Evolutionary conservation across 2,888 invertebrate genomes (phyloP), one percentile per base, ranked within the genome.

Genomic region (Melitaea athalia): DNA sequence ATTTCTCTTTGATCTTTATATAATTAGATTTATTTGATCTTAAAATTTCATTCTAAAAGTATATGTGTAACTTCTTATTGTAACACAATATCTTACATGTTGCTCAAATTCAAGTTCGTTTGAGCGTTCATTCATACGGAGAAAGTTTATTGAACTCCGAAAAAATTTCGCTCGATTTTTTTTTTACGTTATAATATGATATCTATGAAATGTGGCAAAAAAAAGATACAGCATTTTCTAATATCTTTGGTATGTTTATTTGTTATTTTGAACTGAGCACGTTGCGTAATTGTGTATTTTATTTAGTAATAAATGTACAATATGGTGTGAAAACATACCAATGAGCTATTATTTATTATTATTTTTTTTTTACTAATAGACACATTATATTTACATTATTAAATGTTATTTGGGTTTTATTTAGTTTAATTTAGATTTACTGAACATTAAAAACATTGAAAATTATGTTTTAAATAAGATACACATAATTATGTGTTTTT

Each of bases 271-370:
- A 55, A 55, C n/a, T 33, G 14, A 31, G 8, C 12, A 14, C 14
- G 53, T 14, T 55, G 53, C 33, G 33, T 55, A n/a, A 55, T 24
- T 55, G 53, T n/a, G 53, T 14, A 31, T 31, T 53, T 55, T 52
- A 11, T 24, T 52, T 15, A 52, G 24, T 15, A 24, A 6, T 31
- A 33, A 33, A 53, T 31, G 53, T 31, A 53, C 31, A 53, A 52
- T 24, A 31, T 31, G 31, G 33, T 14, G n/a, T n/a, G n/a, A n/a
- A n/a, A n/a, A n/a, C n/a, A n/a, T n/a, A n/a, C n/a, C n/a, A n/a
- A n/a, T n/a, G n/a, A n/a, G n/a, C n/a, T n/a, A n/a, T n/a, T n/a
- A n/a, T n/a, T n/a, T n/a, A n/a, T n/a, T n/a, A n/a, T n/a, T n/a
- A n/a, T n/a, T n/a, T n/a, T n/a, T n/a, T n/a, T n/a, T n/a, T n/a